Evolutionary conservation across 2,888 invertebrate genomes (phyloP).

Genomic region (Zygogramma bicolorata): DNA sequence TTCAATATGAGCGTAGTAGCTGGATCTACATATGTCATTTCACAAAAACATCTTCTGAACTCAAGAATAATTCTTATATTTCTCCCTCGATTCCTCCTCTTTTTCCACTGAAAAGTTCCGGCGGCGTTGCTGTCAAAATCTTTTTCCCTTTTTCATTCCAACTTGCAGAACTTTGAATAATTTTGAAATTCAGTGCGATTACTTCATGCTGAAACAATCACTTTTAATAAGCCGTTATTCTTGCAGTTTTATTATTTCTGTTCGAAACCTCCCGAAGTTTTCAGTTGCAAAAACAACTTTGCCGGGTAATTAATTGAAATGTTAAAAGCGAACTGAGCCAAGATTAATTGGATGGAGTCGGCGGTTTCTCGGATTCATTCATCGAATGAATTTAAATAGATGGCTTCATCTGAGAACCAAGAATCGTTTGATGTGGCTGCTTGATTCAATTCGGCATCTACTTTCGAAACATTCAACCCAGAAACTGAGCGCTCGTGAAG

Average conservation of each 20-base stretch:
- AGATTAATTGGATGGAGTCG: neutral
- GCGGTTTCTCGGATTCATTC: neutral
- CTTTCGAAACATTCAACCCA: neutral
- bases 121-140: too few relatives aligned
- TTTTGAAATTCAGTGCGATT: neutral
- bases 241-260: neutral
- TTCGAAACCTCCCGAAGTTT: neutral
- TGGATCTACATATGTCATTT: too few relatives aligned
- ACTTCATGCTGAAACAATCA: neutral
- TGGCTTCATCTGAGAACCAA: neutral
- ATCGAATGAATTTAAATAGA: neutral
- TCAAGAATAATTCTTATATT: too few relatives aligned
- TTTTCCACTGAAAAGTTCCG: too few relatives aligned
- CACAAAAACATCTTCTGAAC: too few relatives aligned
- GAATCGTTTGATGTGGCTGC: neutral
- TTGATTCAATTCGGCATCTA: neutral
- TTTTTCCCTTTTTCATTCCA: neutral
- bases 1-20: too few relatives aligned
- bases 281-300: neutral
- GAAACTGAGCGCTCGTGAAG: too few relatives aligned
- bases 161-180: neutral
- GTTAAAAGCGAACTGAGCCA: neutral
- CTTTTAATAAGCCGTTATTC: neutral
- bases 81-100: too few relatives aligned
- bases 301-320: slow-evolving; percentile 1